phyloP scores from a whole-genome alignment of 2,113 vertebrate genomes.

The Panthera uncia region DNA sequence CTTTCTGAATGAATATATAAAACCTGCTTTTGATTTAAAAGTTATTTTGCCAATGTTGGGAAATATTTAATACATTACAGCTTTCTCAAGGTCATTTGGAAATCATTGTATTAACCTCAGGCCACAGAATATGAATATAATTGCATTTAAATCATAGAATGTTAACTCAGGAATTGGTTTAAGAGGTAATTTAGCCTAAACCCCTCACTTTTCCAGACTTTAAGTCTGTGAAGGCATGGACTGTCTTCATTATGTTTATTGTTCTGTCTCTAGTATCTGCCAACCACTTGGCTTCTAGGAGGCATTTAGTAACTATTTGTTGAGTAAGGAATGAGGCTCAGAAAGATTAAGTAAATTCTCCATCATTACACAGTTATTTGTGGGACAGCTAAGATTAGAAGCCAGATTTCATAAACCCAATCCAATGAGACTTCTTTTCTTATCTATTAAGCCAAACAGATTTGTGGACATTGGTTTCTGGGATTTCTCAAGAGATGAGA shows the following conservation, averaged over 20 bases:
- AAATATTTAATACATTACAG: not conserved
- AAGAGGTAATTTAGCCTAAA: not conserved
- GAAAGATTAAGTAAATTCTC: not conserved
- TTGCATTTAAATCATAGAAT: not conserved
- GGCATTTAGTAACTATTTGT: not conserved
- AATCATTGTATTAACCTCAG: not conserved
- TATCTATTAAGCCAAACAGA: not conserved
- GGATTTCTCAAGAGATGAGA: not conserved
- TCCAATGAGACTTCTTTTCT: not conserved
- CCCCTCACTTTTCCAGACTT: not conserved
- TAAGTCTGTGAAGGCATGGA: not conserved
- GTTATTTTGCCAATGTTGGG: not conserved
- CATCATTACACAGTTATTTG: not conserved
- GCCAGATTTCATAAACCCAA: not conserved
- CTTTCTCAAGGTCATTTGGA: not conserved
- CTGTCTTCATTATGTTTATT: not conserved
- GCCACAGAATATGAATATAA: not conserved
- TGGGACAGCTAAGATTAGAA: not conserved
- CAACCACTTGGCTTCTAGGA: not conserved
- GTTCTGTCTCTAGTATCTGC: not conserved
- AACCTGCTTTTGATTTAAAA: slow-evolving; percentile 35
- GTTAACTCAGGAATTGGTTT: not conserved
- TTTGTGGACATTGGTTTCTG: not conserved
- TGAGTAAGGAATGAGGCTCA: not conserved
- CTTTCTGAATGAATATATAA: slow-evolving; percentile 67